Base-by-base conservation (phyloP, 2,888 invertebrate genomes). In the Agrilus mali region DNA sequence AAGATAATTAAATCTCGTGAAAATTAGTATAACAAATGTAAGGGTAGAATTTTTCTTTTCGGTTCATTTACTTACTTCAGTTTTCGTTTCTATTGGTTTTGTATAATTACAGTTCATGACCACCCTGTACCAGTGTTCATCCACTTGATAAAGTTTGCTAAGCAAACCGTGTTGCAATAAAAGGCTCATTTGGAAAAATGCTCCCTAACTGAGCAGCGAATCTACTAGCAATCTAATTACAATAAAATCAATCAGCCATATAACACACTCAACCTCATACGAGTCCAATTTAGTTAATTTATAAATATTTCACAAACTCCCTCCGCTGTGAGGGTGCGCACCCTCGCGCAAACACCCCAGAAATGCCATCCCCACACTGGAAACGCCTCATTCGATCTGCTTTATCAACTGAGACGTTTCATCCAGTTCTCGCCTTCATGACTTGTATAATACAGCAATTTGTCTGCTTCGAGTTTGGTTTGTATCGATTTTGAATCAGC, bases 371-470 rank as follows among this genome's bases (percentile, higher is more conserved):
- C 55, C 56, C 56, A 49, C 53, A 47, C 50, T 49, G 52, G 54
- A 56, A 57, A 58, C 57, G 57, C 57, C 59, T 60, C 59, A 54
- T 60, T 60, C 60, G 60, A 59, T 59, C 60, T 56, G 55, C 59
- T 60, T 59, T 60, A 63, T 61, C 60, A 63, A 59, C 55, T 58
- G 51, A 54, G 54, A 56, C 57, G 54, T 58, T 60, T 60, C 57
- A 60, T 61, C 56, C 59, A 55, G 56, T 59, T 59, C 58, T 59
- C 59, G 59, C 60, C 57, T 61, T 60, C 60, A 60, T 60, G 60
- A 58, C 60, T 61, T 57, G 62, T 57, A 62, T 61, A 61, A 60
- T 60, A 60, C 55, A 55, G 57, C 60, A 59, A 62, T 62, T 61
- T 62, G 61, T 60, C 59, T 56, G 47, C 54, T 53, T 51, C 48